These are phyloP conservation scores for Paramuricea clavata DNA, from an alignment of 92 coral and sea anemone genomes.

Conservation along the genomic window DNA sequence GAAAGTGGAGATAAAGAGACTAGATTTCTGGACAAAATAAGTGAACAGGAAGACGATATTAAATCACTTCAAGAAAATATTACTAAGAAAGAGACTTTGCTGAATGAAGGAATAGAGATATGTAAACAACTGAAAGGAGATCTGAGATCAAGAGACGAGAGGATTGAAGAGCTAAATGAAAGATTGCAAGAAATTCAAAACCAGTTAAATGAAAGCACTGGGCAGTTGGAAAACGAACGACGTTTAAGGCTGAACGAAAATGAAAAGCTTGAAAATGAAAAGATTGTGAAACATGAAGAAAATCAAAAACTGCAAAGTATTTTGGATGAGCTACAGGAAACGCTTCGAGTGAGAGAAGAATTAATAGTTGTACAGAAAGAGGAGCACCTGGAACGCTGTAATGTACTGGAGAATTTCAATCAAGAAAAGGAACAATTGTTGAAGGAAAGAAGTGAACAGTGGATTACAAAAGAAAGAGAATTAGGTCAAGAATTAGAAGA, in stretches of 20 bases:
- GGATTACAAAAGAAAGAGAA: slow-evolving; percentile 5
- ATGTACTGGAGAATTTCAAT: slow-evolving; percentile 11
- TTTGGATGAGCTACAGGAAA: slow-evolving; percentile 40
- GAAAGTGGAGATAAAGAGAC: background rate
- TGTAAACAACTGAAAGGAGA: background rate
- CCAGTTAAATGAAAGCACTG: too few species aligned
- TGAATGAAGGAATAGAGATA: background rate
- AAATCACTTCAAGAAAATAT: slow-evolving; percentile 9
- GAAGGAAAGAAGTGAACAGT: background rate
- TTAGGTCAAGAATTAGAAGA: background rate
- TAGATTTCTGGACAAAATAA: too few species aligned
- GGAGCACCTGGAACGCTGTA: slow-evolving; percentile 22
- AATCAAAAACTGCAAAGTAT: background rate
- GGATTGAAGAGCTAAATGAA: background rate
- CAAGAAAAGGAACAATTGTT: slow-evolving; percentile 14
- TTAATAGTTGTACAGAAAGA: slow-evolving; percentile 10
- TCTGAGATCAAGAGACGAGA: slow-evolving; percentile 12
- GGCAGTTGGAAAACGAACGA: background rate
- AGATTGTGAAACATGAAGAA: background rate
- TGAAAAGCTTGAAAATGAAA: slow-evolving; percentile 1
- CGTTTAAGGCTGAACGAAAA: background rate
- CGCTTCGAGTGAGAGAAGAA: slow-evolving; percentile 38
- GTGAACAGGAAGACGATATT: background rate
- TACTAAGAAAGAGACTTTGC: background rate
- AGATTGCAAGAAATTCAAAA: background rate